A percentile compares a stretch with the other conserved stretches of the same genome.
Evolutionary conservation across 2,888 invertebrate species (phyloP).

Genomic region (Eledona agricola): DNA sequence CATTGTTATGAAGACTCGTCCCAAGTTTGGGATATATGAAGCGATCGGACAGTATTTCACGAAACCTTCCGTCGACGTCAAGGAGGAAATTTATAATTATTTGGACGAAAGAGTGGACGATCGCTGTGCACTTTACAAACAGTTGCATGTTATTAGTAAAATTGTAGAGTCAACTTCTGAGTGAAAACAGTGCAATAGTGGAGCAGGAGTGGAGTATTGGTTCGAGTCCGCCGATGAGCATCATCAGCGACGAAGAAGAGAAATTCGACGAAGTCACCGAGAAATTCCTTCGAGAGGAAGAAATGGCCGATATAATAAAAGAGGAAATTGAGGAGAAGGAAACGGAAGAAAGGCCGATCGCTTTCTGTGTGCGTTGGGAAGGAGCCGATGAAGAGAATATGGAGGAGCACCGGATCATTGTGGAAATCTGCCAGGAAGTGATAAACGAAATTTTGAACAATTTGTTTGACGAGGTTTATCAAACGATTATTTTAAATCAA

Average conservation of each 20-base stretch:
- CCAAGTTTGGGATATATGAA: slow-evolving; percentile 47
- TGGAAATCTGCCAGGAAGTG: slow-evolving; percentile 31
- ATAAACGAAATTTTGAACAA: slow-evolving; percentile 36
- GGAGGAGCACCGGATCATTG: not conserved
- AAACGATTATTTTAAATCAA: too few species aligned
- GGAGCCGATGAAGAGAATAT: not conserved
- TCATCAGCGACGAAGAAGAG: not conserved
- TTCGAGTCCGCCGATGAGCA: too few species aligned
- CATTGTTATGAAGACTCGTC: slow-evolving; percentile 47
- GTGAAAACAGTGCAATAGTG: slow-evolving; percentile 2
- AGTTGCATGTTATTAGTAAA: too few species aligned
- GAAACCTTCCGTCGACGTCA: slow-evolving; percentile 45
- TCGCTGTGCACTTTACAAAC: too few species aligned
- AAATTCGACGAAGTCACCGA: slow-evolving; percentile 1
- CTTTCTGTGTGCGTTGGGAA: not conserved
- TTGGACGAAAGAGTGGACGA: slow-evolving; percentile 32
- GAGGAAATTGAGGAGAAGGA: not conserved
- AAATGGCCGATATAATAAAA: not conserved
- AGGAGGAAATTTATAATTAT: slow-evolving; percentile 46
- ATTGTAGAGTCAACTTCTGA: not conserved
- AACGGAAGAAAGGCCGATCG: not conserved
- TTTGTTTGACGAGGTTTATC: slow-evolving; percentile 23
- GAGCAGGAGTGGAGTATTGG: too few species aligned
- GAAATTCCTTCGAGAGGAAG: not conserved
- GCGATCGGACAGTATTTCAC: slow-evolving; percentile 49